Conservation (phyloP, 2,888 invertebrate species). For the Fragum whitleyi region DNA sequence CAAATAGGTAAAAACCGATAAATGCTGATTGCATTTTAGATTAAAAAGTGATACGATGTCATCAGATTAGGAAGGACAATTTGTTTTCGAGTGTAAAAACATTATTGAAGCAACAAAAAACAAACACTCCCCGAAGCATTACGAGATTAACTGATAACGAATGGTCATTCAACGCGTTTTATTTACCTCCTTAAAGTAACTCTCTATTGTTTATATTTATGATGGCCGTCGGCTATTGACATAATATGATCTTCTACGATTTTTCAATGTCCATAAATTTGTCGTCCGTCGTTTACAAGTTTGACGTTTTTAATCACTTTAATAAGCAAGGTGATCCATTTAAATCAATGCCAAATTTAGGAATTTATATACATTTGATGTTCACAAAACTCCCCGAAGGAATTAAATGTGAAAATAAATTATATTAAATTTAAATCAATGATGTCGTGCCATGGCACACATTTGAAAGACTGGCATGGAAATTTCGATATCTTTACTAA, state of each 20-base stretch:
- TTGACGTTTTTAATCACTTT: constrained; percentile 25
- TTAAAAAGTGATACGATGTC: constrained; percentile 11
- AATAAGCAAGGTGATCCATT: constrained; percentile 23
- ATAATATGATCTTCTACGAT: constrained; percentile 14
- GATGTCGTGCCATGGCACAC: neutral
- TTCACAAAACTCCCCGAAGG: neutral
- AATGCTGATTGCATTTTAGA: constrained; percentile 20
- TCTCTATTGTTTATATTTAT: constrained; percentile 28
- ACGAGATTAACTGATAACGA: constrained; percentile 26
- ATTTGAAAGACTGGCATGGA: too few relatives aligned
- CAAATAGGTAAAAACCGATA: neutral
- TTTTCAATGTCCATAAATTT: constrained; percentile 29
- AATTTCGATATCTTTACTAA: too few relatives aligned
- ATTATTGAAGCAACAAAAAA: constrained; percentile 19
- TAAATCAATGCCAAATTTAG: constrained; percentile 24
- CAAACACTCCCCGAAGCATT: constrained; percentile 3
- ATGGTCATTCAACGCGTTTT: constrained; percentile 22
- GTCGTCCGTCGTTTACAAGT: constrained; percentile 19
- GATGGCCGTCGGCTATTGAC: constrained; percentile 25
- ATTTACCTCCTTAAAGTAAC: constrained; percentile 5
- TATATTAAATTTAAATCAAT: too few relatives aligned
- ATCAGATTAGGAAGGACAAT: constrained; percentile 25
- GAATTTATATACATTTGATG: neutral
- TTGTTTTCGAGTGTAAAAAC: constrained; percentile 35
- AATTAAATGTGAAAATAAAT: neutral